These are phyloP conservation scores for Octodon degus DNA, from an alignment of 2,113 vertebrate genomes.

Conservation along the genomic window DNA sequence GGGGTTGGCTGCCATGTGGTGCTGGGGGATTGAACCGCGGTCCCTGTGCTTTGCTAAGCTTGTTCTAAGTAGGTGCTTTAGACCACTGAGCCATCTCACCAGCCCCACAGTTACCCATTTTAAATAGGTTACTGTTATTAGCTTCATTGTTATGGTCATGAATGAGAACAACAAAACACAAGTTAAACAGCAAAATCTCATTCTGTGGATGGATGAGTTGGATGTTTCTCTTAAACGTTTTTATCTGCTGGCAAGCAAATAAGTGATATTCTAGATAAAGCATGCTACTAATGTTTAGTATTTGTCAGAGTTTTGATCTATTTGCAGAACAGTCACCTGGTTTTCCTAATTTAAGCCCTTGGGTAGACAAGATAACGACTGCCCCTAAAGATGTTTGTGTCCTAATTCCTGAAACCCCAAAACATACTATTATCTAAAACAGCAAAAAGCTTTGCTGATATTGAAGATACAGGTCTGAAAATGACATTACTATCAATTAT, in stretches of 20 bases:
- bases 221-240: conserved; percentile 23
- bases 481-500: not conserved
- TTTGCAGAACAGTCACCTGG: not conserved
- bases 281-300: not conserved
- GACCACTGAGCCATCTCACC: too few species aligned
- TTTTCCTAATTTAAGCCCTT: not conserved
- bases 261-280: conserved; percentile 12
- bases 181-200: not conserved
- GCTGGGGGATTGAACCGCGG: too few species aligned
- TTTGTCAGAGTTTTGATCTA: not conserved
- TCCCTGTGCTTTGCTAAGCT: too few species aligned
- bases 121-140: not conserved
- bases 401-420: not conserved
- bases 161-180: not conserved
- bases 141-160: not conserved
- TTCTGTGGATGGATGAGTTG: not conserved
- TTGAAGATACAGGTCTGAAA: not conserved
- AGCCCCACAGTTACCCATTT: not conserved
- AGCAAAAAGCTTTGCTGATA: not conserved
- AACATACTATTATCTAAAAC: not conserved
- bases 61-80: too few species aligned
- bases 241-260: conserved; percentile 7
- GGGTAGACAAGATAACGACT: not conserved
- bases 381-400: not conserved
- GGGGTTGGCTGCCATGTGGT: too few species aligned